Conservation (phyloP, 2,888 invertebrate genomes). For the Lasioglossum calceatum region DNA sequence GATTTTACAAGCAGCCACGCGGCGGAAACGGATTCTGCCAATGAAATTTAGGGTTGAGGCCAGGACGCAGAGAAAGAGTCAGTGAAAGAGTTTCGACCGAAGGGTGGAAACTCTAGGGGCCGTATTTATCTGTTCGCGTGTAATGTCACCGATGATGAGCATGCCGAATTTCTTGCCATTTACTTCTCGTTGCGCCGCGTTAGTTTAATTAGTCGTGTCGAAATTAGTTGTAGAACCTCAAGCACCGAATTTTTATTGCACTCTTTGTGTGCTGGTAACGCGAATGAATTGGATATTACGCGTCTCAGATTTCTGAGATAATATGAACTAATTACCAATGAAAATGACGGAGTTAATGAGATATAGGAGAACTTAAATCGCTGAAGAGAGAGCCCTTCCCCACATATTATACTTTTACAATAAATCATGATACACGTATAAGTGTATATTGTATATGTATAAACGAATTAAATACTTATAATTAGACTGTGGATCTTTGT, state of each 20-base stretch:
- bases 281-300: not conserved
- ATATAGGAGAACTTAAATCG: too few relatives aligned
- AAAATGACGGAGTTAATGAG: too few relatives aligned
- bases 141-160: slow-evolving; percentile 53
- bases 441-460: too few relatives aligned
- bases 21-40: slow-evolving; percentile 83
- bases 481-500: too few relatives aligned
- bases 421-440: too few relatives aligned
- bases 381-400: too few relatives aligned
- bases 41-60: slow-evolving; percentile 81
- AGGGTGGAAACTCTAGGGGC: slow-evolving; percentile 37
- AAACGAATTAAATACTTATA: too few relatives aligned
- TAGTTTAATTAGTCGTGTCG: slow-evolving; percentile 32
- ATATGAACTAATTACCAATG: not conserved
- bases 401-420: too few relatives aligned
- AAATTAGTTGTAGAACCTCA: not conserved
- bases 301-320: not conserved
- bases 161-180: slow-evolving; percentile 49
- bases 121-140: slow-evolving; percentile 46
- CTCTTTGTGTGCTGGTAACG: not conserved
- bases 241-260: not conserved
- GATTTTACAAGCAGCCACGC: slow-evolving; percentile 84
- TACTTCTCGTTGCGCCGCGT: not conserved
- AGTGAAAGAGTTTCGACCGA: slow-evolving; percentile 38
- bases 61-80: slow-evolving; percentile 25